A percentile compares a stretch with the other conserved stretches of the same genome.
Conservation (phyloP, 2,113 vertebrate species). For the Megaceryle maxima region DNA sequence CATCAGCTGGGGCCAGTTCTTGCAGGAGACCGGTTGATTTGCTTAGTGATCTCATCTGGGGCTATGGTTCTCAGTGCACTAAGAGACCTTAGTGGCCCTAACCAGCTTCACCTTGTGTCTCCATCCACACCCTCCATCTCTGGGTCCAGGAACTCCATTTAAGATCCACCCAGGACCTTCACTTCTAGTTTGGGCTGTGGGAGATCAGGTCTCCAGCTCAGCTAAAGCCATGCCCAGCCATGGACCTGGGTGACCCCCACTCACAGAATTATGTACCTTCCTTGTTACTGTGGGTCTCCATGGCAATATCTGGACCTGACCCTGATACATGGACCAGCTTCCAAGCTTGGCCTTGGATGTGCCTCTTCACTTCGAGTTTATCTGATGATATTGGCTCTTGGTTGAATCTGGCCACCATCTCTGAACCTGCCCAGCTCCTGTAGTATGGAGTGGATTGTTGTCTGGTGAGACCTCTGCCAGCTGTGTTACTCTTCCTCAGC, state of each 20-base stretch:
- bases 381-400: not conserved
- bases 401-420: not conserved
- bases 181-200: not conserved
- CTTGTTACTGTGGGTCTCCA: rapidly evolving
- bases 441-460: not conserved
- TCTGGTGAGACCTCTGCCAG: not conserved
- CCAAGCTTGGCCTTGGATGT: not conserved
- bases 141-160: not conserved
- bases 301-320: not conserved
- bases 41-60: rapidly evolving
- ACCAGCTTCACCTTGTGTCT: not conserved
- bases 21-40: not conserved
- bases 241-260: not conserved
- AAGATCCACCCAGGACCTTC: rapidly evolving
- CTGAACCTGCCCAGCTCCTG: not conserved
- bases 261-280: not conserved
- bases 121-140: not conserved
- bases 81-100: not conserved
- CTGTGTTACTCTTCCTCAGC: not conserved
- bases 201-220: rapidly evolving
- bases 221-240: too few relatives aligned
- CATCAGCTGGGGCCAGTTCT: not conserved
- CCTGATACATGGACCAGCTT: rapidly evolving
- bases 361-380: not conserved
- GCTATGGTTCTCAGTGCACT: not conserved